Evolutionary conservation across 2,113 vertebrate species (phyloP), one percentile per base, ranked within the genome.

Genomic region (Madoqua kirkii): DNA sequence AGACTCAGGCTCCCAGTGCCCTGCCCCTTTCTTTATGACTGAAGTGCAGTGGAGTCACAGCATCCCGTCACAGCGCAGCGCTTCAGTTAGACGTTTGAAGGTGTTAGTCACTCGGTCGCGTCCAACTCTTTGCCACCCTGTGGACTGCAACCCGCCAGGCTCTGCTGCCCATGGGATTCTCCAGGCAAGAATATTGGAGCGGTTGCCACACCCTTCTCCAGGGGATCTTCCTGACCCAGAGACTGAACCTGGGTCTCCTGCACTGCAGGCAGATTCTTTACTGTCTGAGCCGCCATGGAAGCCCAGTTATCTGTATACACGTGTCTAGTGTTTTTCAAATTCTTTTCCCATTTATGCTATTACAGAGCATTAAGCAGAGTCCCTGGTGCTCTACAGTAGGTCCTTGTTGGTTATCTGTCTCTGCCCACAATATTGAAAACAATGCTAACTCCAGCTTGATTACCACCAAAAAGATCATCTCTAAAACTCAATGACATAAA

Each of bases 1-100:
- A 97, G 97, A 95, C 97, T 95, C 89, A 19, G 97, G 27, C 82
- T 89, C 29, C 79, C 76, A 78, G 27, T 16, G 43, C 76, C 27
- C 76, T 33, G 45, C 8, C 29, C 16, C 27, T 19, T 3, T 12
- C 40, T 19, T 6, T 50, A 29, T 6, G 19, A 11, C 1, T 50
- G 76, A 79, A 3, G 45, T 11, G 45, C 5, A 11, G 8, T 5
- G 19, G 45, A 33, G 11, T 10, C 19, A 11, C 45, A 31, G 29
- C 1, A 17, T 19, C 45, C 0, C 17, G 76, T 50, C 2, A 21
- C 9, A 50, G 29, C 9, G 0, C 9, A 2, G 1, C 2, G 48
- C 45, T 12, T 50, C 78, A 81, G 48, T 33, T 50, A 21, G 2
- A 12, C 6, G 16, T 21, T 13, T 40, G 67, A 25, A 13, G 13